A percentile compares a stretch with the other conserved stretches of the same genome.
phyloP scores from a whole-genome alignment of 2,888 invertebrate species.

The Phengaris arion region DNA sequence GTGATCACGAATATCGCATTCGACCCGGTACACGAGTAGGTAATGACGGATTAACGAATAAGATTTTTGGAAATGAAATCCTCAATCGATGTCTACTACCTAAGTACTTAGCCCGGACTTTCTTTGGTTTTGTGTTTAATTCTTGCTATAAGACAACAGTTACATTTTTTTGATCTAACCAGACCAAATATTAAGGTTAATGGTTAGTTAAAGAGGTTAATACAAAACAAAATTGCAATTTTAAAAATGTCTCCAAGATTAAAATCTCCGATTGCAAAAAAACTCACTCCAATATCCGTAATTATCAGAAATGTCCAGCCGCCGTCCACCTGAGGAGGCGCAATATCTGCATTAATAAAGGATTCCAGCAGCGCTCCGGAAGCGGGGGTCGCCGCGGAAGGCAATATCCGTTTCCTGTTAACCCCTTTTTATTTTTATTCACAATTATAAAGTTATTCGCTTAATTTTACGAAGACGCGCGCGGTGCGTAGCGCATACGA shows the following conservation, averaged over 20 bases:
- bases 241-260: neutral
- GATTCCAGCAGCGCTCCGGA: constrained; percentile 43
- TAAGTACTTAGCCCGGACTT: no score
- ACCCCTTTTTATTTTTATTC: constrained; percentile 71
- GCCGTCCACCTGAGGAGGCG: constrained; percentile 33
- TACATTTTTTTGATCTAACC: no score
- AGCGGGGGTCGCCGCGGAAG: constrained; percentile 70
- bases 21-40: no score
- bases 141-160: no score
- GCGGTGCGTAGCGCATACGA: constrained; percentile 56
- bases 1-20: no score
- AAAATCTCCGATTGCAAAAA: neutral
- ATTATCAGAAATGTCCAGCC: constrained; percentile 13
- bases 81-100: no score
- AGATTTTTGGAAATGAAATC: no score
- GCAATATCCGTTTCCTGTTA: constrained; percentile 71
- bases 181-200: no score
- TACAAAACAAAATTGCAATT: neutral
- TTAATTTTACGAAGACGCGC: constrained; percentile 59
- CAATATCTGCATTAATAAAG: constrained; percentile 34
- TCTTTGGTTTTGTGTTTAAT: no score
- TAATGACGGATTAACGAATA: no score
- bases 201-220: no score
- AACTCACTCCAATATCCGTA: neutral
- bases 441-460: constrained; percentile 72